These are phyloP conservation scores for Petrolisthes manimaculis DNA, from an alignment of 2,888 invertebrate genomes.

Conservation along the genomic window DNA sequence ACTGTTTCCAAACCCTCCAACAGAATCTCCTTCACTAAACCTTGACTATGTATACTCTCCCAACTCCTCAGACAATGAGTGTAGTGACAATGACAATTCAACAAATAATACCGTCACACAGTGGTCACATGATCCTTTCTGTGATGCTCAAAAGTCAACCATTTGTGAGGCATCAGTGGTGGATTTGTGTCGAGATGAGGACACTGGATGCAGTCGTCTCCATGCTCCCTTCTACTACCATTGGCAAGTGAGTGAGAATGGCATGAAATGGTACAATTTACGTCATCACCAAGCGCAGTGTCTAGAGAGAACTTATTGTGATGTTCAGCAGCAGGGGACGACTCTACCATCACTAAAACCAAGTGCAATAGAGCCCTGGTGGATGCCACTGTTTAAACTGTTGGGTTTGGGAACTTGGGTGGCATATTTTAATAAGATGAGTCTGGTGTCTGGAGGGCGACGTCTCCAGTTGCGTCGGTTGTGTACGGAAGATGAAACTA, in stretches of 20 bases:
- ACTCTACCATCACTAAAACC: constrained; percentile 6
- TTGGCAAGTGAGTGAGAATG: constrained; percentile 31
- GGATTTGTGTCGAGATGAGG: constrained; percentile 28
- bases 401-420: constrained; percentile 3
- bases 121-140: neutral
- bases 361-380: neutral
- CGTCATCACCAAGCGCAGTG: neutral
- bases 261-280: constrained; percentile 24
- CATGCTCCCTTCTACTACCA: constrained; percentile 26
- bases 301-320: constrained; percentile 30
- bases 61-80: neutral
- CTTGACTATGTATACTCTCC: neutral
- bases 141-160: neutral
- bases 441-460: neutral
- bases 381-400: neutral
- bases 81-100: neutral
- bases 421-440: constrained; percentile 26
- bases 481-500: constrained; percentile 12
- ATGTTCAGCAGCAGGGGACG: neutral
- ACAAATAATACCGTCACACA: neutral
- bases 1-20: neutral
- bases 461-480: constrained; percentile 30
- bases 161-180: constrained; percentile 41
- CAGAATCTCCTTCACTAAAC: neutral
- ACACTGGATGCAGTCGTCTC: constrained; percentile 29